Base-by-base conservation (phyloP, 2,797 vertebrate species). In the Eulemur coronatus region DNA sequence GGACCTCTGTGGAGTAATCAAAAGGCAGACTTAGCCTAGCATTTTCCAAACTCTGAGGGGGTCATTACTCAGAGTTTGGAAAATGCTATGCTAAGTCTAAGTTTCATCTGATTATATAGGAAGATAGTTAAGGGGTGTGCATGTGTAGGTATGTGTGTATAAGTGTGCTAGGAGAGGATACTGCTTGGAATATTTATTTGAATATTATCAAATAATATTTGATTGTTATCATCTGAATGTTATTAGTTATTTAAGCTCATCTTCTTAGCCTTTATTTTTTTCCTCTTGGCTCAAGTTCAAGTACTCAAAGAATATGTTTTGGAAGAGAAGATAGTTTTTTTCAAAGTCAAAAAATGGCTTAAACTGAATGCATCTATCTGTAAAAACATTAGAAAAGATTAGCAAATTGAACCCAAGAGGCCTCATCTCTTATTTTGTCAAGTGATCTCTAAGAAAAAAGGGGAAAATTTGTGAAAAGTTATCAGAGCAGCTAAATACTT, bases 311-410 rank as follows among this genome's bases (percentile, higher is more conserved):
- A 93, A 88, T 91, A 63, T 92, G 70, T 75, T 96, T 96, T 73
- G 67, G 43, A 89, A 94, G 50, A 92, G 57, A 97, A 92, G 38
- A 79, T 26, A 84, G 86, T 92, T 91, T 97, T 98, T 97, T 96
- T 94, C 82, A 94, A 92, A 96, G 80, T 84, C 92, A 93, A 97
- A 97, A 94, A 48, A 94, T 59, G 48, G 5, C 55, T 50, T 80
- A 50, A 84, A 94, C 86, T 92, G 96, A 95, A 90, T 46, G 15
- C 11, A 85, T 91, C 57, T 97, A 48, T 95, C 93, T 86, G 7
- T 82, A 96, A 97, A 91, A 85, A 86, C 43, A 85, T 79, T 96
- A 59, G 20, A 80, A 94, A 95, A 94, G 20, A 76, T 84, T 69
- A 80, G 57, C 48, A 96, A 97, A 89, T 81, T 80, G 79, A 95